Conservation (phyloP, 2,888 invertebrate species). For the Stenichneumon culpator region DNA sequence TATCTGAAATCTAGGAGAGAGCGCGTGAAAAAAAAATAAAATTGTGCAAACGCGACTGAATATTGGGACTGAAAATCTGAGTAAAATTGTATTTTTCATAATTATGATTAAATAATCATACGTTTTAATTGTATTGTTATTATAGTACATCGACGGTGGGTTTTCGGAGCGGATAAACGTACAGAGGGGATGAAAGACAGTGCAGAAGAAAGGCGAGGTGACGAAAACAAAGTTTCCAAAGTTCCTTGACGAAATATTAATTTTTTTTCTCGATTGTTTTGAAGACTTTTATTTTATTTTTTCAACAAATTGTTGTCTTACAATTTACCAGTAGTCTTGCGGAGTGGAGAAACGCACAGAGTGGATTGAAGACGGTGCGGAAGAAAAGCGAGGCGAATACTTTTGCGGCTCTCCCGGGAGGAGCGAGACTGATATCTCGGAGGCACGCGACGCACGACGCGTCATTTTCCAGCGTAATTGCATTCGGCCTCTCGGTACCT, state of each 20-base stretch:
- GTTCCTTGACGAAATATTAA: no score
- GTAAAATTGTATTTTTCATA: neutral
- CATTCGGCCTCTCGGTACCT: constrained; percentile 48
- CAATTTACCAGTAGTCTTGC: no score
- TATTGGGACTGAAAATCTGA: neutral
- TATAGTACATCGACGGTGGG: no score
- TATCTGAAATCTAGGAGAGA: neutral
- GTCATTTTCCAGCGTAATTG: constrained; percentile 55
- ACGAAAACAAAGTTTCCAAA: no score
- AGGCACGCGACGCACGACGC: constrained; percentile 61
- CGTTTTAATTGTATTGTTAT: neutral
- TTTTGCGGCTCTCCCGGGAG: constrained; percentile 23
- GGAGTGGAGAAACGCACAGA: no score
- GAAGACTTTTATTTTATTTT: no score
- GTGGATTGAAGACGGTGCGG: neutral
- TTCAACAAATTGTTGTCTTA: no score
- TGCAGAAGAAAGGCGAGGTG: no score
- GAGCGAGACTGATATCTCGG: constrained; percentile 60
- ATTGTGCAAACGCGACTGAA: neutral
- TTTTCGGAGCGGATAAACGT: no score
- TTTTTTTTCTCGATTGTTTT: no score
- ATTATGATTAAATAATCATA: neutral
- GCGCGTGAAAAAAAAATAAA: neutral
- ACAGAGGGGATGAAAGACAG: no score
- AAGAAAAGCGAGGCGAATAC: constrained; percentile 8